Evolutionary conservation across 2,113 vertebrate genomes (phyloP), one percentile per base, ranked within the genome.

Genomic region (Rhombomys opimus): DNA sequence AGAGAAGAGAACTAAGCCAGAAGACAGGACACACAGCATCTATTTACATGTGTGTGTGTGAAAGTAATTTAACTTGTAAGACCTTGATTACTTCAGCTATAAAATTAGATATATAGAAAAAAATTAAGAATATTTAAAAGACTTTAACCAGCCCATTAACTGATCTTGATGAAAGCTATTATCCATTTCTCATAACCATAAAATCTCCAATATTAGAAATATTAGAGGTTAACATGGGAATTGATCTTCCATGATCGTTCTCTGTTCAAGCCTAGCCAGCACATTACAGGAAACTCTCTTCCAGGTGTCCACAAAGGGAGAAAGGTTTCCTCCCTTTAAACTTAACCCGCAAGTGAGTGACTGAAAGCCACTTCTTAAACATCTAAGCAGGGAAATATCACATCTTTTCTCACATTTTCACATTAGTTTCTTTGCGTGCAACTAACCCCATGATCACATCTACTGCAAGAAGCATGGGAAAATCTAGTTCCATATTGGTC

Each of bases 51-150:
- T 89, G 80, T 89, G 93, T 61, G 13, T 41, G 22, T 52, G 11
- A 78, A 82, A 81, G 32, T 68, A 77, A 77, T 61, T 61, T 68
- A 46, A 72, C 38, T 73, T 77, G 3, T 12, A 81, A 57, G 18
- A 92, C 10, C 38, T 96, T 8, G 0, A 38, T 81, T 61, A 93
- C 41, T 63, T 87, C 8, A 7, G 54, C 63, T 90, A 6, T 87
- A 95, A 96, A 93, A 81, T 59, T 67, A 68, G 22, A 94, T 41
- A 65, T n/a, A 65, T 38, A 67, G 17, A 75, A 81, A 35, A n/a
- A 52, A 52, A 0, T 65, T 90, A 78, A 95, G 11, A 67, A 86
- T 68, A 84, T 70, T 70, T 82, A 32, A 89, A 89, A 87, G 17
- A 63, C 5, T 92, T 46, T 70, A 85, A 8, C 35, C 12, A 38